Conservation (phyloP, 2,888 invertebrate genomes). For the Lasioglossum figueresi region DNA sequence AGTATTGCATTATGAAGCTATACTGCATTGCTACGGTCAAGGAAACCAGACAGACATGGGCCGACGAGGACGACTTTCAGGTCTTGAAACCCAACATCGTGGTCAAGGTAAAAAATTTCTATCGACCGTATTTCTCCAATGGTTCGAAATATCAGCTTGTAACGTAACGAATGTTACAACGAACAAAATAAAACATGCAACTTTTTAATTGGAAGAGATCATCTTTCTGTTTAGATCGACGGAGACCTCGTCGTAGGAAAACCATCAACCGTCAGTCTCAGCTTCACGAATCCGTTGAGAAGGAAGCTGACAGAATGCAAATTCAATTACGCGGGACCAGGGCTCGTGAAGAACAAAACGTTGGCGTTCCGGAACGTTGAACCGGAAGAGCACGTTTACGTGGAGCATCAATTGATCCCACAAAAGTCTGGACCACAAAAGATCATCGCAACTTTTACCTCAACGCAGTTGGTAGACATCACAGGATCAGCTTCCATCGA, state of each 20-base stretch:
- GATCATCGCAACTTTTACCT: conserved; percentile 89
- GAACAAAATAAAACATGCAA: neutral
- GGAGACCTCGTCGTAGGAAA: conserved; percentile 86
- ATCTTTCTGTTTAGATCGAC: conserved; percentile 85
- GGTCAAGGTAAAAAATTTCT: conserved; percentile 89
- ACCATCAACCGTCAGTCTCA: conserved; percentile 86
- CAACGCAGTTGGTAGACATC: conserved; percentile 89
- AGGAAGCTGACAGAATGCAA: conserved; percentile 87
- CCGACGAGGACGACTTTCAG: conserved; percentile 93
- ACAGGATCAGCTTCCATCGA: conserved; percentile 88
- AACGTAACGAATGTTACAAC: too few species aligned
- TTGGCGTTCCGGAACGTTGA: conserved; percentile 86
- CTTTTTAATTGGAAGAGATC: neutral
- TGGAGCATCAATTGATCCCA: conserved; percentile 87
- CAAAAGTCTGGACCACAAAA: conserved; percentile 88
- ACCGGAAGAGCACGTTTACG: conserved; percentile 85
- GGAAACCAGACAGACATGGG: conserved; percentile 93
- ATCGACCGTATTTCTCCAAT: too few species aligned
- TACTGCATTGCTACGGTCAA: conserved; percentile 91
- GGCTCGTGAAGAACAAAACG: conserved; percentile 87
- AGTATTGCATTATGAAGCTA: conserved; percentile 92
- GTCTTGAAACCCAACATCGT: conserved; percentile 89
- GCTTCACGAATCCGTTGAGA: conserved; percentile 90
- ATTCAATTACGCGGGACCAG: conserved; percentile 89
- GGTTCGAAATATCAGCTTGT: neutral